A percentile compares a stretch with the other conserved stretches of the same genome.
Conservation (phyloP, 2,113 vertebrate species). For the Rhynchopsitta pachyrhyncha region DNA sequence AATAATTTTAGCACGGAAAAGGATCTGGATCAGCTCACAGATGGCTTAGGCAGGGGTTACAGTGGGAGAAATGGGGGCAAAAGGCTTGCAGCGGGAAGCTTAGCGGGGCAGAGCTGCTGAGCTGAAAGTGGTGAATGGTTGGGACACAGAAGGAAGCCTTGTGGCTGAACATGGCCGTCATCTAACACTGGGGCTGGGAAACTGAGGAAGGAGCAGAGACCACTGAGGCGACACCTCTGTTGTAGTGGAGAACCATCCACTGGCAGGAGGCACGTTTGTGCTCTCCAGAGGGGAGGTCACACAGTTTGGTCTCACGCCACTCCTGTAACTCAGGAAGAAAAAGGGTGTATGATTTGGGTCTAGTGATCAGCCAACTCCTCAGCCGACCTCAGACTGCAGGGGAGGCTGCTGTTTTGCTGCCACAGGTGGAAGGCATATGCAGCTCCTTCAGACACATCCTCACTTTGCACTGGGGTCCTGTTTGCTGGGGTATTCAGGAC, state of each 20-base stretch:
- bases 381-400: neutral
- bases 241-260: neutral
- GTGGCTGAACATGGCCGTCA: neutral
- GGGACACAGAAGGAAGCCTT: neutral
- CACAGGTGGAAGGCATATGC: neutral
- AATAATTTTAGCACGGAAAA: neutral
- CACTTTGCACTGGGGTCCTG: neutral
- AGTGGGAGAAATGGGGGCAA: neutral
- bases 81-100: neutral
- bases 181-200: neutral
- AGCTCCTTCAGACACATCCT: neutral
- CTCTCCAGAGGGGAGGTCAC: neutral
- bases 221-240: neutral
- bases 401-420: neutral
- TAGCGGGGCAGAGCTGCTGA: neutral
- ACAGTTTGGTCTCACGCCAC: neutral
- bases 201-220: neutral
- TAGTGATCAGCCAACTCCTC: neutral
- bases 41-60: neutral
- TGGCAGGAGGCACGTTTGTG: neutral
- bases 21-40: neutral
- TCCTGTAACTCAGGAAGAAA: neutral
- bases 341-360: neutral
- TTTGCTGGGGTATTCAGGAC: neutral
- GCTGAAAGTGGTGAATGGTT: neutral